phyloP scores from a whole-genome alignment of 2,113 vertebrate species.

The Piprites chloris region DNA sequence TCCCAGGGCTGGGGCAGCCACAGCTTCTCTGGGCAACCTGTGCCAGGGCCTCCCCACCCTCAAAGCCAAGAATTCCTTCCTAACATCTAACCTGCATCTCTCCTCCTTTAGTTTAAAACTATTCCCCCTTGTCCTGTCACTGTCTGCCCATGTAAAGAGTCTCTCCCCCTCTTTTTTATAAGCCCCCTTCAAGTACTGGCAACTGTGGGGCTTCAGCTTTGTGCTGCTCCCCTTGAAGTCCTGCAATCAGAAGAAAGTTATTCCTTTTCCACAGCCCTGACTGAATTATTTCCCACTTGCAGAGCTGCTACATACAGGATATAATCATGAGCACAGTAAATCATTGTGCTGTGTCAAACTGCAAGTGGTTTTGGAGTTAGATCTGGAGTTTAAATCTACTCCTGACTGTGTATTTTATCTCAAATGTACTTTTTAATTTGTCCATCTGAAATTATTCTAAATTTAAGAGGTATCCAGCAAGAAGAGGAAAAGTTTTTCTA shows the following conservation, averaged over 20 bases:
- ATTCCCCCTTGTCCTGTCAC: background rate
- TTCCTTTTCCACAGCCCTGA: background rate
- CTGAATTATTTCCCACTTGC: constrained; percentile 27
- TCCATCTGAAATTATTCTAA: constrained; percentile 18
- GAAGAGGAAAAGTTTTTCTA: background rate
- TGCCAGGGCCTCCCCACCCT: background rate
- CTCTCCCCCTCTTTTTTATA: background rate
- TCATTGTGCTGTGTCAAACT: background rate
- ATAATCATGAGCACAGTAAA: background rate
- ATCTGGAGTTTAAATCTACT: background rate
- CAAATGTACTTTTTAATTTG: constrained; percentile 42
- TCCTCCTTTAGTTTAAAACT: background rate
- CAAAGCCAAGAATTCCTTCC: background rate
- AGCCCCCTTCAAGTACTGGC: background rate
- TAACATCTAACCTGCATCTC: background rate
- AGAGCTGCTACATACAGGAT: constrained; percentile 39
- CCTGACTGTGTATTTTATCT: constrained; percentile 21
- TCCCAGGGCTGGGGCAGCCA: background rate
- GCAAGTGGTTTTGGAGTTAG: constrained; percentile 18
- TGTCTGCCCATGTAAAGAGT: background rate
- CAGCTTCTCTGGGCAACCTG: background rate
- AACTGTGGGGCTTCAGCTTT: background rate
- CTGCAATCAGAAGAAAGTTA: background rate
- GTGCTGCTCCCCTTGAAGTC: background rate
- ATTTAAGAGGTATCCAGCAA: background rate